phyloP scores from a whole-genome alignment of 1,140 invertebrate genomes.

The Neoseiulus cucumeris region DNA sequence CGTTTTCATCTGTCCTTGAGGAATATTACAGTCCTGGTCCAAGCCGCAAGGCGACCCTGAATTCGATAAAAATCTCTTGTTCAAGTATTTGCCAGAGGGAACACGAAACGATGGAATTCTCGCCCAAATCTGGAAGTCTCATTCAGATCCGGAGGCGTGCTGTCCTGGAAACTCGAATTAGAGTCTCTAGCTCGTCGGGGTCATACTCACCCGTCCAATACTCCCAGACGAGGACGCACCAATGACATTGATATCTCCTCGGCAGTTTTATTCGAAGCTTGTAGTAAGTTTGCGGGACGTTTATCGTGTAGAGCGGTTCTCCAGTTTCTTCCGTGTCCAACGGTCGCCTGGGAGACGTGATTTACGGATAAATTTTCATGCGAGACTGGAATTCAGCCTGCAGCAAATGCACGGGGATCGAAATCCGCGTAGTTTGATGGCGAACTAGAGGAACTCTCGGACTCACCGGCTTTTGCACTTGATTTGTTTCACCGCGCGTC shows the following conservation, averaged over 20 bases:
- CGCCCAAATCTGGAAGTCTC: too few species aligned
- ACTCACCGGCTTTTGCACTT: background rate
- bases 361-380: background rate
- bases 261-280: background rate
- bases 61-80: too few species aligned
- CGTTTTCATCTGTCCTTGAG: background rate
- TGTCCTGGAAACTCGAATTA: too few species aligned
- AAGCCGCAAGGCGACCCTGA: background rate
- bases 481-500: background rate
- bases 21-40: background rate
- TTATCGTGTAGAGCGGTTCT: background rate
- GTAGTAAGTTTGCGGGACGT: background rate
- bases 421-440: background rate
- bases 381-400: background rate
- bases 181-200: too few species aligned
- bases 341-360: background rate
- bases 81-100: too few species aligned
- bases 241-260: background rate
- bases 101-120: too few species aligned
- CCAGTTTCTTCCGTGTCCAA: background rate
- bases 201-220: conserved; percentile 3
- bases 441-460: background rate
- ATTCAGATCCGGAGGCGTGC: too few species aligned
- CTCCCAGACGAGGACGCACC: conserved; percentile 1
- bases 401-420: background rate